A percentile compares a stretch with the other conserved stretches of the same genome.
phyloP scores from a whole-genome alignment of 2,888 invertebrate species.

The Coecobrya sp. region DNA sequence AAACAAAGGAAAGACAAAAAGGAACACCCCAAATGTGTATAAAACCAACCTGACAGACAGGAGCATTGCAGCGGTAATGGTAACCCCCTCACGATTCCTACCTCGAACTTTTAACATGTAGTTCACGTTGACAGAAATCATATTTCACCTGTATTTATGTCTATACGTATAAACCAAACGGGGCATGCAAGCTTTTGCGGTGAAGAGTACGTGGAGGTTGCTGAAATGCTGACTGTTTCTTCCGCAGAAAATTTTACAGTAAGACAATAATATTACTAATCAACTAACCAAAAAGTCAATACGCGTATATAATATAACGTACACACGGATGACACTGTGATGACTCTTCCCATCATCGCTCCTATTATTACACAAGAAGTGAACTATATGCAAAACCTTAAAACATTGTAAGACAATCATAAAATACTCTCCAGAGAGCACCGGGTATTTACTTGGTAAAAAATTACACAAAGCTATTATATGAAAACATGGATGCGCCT shows the following conservation, averaged over 20 bases:
- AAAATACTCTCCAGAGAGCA: slow-evolving; percentile 3
- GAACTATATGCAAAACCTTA: slow-evolving; percentile 56
- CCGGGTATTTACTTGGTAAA: slow-evolving; percentile 22
- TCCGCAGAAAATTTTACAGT: slow-evolving; percentile 75
- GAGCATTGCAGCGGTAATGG: slow-evolving; percentile 35
- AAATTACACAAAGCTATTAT: slow-evolving; percentile 3
- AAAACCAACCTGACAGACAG: slow-evolving; percentile 50
- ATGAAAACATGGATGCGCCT: neutral
- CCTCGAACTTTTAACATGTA: slow-evolving; percentile 65
- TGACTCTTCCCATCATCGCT: slow-evolving; percentile 16
- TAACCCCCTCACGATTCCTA: slow-evolving; percentile 68
- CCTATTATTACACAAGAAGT: slow-evolving; percentile 41
- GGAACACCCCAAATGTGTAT: slow-evolving; percentile 13
- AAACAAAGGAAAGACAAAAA: slow-evolving; percentile 67
- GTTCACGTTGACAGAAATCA: slow-evolving; percentile 78
- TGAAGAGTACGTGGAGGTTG: neutral
- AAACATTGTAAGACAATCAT: slow-evolving; percentile 43
- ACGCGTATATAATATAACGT: too few relatives aligned
- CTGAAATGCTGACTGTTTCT: slow-evolving; percentile 43
- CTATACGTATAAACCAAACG: neutral
- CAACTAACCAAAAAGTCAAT: slow-evolving; percentile 50
- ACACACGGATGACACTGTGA: slow-evolving; percentile 3
- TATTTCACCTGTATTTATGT: slow-evolving; percentile 53
- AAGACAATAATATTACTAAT: slow-evolving; percentile 67
- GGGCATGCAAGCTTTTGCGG: slow-evolving; percentile 1